Evolutionary conservation across 2,113 vertebrate genomes (phyloP).

Genomic region (Andinoacara biseriatus): DNA sequence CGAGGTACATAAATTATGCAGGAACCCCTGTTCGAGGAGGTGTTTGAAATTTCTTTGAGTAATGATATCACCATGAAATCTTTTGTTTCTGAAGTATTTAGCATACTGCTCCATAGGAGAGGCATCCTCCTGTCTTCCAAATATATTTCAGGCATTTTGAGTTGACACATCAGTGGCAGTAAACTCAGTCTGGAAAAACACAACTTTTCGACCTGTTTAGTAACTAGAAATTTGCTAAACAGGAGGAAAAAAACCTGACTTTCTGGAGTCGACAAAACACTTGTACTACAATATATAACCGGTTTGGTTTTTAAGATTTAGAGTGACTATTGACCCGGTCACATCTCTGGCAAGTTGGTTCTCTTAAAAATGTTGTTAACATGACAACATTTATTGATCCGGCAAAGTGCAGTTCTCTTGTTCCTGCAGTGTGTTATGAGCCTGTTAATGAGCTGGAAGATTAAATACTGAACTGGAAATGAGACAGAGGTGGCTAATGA

Average conservation of each 20-base stretch:
- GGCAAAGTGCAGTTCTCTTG: conserved; percentile 16
- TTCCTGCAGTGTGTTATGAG: conserved; percentile 44
- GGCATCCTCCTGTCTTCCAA: background rate
- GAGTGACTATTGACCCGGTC: conserved; percentile 25
- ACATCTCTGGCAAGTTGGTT: conserved; percentile 9
- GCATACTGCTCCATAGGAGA: background rate
- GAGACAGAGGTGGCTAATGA: conserved; percentile 53
- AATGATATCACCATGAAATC: conserved; percentile 29
- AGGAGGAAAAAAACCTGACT: background rate
- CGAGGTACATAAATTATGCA: conserved; percentile 54
- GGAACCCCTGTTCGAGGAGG: conserved; percentile 19
- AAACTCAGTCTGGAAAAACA: background rate
- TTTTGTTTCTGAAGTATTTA: background rate
- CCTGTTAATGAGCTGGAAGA: conserved; percentile 61
- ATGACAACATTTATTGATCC: conserved; percentile 37
- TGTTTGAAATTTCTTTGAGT: conserved; percentile 47
- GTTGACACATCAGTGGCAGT: background rate
- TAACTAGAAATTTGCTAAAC: background rate
- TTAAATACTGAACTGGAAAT: conserved; percentile 57
- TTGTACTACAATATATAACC: background rate
- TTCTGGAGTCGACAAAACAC: background rate
- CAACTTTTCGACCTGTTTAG: background rate
- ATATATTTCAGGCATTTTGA: background rate
- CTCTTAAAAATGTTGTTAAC: conserved; percentile 39
- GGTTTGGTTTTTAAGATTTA: background rate